Evolutionary conservation across 2,888 invertebrate species (phyloP).

Genomic region (Lasioglossum figueresi): DNA sequence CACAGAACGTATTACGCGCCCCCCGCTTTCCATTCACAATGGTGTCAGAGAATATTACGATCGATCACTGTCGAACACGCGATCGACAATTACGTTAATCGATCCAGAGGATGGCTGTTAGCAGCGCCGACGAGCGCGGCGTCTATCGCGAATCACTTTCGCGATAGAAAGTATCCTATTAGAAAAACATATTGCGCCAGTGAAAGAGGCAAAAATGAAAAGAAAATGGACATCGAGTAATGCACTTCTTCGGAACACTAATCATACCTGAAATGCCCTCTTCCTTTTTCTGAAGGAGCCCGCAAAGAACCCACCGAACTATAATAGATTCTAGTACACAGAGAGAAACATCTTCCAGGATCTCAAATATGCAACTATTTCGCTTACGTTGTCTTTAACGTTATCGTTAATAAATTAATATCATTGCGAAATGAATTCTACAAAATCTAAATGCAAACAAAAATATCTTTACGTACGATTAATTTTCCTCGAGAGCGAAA

Average conservation of each 20-base stretch:
- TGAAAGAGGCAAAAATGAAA: neutral
- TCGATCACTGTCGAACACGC: constrained; percentile 50
- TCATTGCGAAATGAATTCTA: neutral
- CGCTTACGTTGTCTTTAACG: neutral
- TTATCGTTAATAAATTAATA: neutral
- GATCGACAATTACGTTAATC: constrained; percentile 55
- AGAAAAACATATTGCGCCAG: neutral
- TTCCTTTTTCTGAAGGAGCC: neutral
- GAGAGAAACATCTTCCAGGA: neutral
- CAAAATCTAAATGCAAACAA: too few relatives aligned
- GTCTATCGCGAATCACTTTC: neutral
- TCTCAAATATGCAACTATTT: neutral
- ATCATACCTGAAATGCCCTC: neutral
- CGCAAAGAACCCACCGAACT: neutral
- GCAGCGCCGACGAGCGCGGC: neutral
- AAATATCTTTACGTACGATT: neutral
- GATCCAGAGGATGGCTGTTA: constrained; percentile 11
- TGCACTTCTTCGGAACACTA: neutral
- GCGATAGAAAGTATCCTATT: neutral
- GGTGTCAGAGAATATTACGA: constrained; percentile 37
- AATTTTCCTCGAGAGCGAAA: neutral
- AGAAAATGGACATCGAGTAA: neutral
- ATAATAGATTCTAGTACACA: neutral
- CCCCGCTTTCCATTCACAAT: constrained; percentile 19
- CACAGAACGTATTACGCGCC: constrained; percentile 20